Conservation (phyloP, 2,888 invertebrate species). For the Chouioia cunea region DNA sequence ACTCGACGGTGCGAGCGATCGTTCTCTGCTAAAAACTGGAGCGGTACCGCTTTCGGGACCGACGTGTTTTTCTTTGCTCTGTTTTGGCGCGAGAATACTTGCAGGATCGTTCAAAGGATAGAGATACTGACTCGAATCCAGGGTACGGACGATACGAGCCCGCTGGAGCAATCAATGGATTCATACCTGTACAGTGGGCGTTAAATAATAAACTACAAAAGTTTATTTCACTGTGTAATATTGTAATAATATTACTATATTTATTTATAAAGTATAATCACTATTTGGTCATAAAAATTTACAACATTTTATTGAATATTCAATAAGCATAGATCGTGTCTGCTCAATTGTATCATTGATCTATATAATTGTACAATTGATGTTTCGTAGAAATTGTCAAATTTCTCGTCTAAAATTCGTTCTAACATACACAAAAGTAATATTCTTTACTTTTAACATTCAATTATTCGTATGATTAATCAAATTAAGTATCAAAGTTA, state of each 20-base stretch:
- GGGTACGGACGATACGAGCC: no score
- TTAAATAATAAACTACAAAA: conserved; percentile 7
- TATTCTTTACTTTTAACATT: conserved; percentile 1
- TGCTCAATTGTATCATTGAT: conserved; percentile 18
- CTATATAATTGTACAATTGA: conserved; percentile 34
- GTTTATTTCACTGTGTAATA: conserved; percentile 38
- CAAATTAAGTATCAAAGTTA: conserved; percentile 29
- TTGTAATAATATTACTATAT: conserved; percentile 43
- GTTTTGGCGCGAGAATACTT: no score
- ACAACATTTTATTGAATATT: conserved; percentile 42
- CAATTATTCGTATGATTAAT: conserved; percentile 16
- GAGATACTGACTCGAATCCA: no score
- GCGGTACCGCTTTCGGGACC: no score
- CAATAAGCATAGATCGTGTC: conserved; percentile 30
- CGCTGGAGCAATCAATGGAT: no score
- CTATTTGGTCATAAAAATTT: conserved; percentile 46
- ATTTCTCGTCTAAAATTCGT: conserved; percentile 11
- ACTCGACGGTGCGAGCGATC: no score
- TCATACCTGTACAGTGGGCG: no score
- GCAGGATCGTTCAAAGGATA: no score
- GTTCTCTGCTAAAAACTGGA: no score
- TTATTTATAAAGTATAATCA: conserved; percentile 44
- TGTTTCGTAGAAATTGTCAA: conserved; percentile 19
- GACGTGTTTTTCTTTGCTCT: no score
- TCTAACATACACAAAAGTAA: conserved; percentile 16